Evolutionary conservation across 2,797 vertebrate species (phyloP).

Genomic region (Bufotes viridis): DNA sequence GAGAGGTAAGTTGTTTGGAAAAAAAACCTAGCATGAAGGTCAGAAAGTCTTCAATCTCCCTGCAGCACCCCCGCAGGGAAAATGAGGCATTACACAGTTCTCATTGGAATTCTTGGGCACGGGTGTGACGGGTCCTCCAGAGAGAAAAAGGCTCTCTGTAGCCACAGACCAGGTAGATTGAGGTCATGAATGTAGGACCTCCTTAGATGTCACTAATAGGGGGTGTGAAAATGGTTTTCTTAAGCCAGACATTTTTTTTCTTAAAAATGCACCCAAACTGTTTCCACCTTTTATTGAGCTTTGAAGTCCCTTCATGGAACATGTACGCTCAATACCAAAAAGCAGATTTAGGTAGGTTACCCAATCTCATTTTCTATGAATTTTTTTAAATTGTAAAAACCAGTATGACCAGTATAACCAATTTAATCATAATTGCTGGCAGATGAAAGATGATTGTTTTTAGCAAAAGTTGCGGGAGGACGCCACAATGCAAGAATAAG

Average conservation of each 20-base stretch:
- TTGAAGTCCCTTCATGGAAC: background rate
- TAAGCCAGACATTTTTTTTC: background rate
- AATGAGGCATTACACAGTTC: too few relatives aligned
- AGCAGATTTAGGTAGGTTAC: background rate
- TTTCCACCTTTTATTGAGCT: background rate
- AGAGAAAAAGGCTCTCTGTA: too few relatives aligned
- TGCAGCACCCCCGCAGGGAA: too few relatives aligned
- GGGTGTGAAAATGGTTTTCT: background rate
- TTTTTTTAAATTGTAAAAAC: background rate
- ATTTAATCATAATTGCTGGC: background rate
- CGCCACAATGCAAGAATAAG: background rate
- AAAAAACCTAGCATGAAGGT: background rate
- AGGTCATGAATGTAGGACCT: too few relatives aligned
- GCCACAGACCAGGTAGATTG: too few relatives aligned
- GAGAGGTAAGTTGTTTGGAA: constrained; percentile 70
- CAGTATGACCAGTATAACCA: background rate
- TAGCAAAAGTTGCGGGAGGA: background rate
- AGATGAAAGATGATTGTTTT: background rate
- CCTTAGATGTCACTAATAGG: too few relatives aligned
- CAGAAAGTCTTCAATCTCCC: too few relatives aligned
- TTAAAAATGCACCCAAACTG: background rate
- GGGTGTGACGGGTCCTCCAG: too few relatives aligned
- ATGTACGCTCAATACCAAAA: background rate
- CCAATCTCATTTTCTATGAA: background rate
- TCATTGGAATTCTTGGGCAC: too few relatives aligned